Percentiles rank a stretch among this genome's conserved stretches.
These are phyloP conservation scores for Erynnis tages DNA, from an alignment of 2,888 invertebrate species.

Conservation along the genomic window DNA sequence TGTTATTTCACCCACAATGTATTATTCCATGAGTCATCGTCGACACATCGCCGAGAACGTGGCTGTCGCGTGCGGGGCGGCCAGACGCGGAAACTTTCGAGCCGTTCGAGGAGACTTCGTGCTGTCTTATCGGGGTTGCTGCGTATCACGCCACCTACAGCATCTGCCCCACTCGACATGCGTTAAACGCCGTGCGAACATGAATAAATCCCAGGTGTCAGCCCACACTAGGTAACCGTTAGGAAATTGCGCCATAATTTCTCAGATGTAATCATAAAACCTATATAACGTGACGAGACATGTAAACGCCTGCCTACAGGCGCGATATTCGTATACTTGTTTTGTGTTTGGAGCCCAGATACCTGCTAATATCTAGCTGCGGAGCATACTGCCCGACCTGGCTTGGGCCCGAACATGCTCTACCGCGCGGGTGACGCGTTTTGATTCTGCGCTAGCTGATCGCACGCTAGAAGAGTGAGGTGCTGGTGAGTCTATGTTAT, in stretches of 20 bases:
- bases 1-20: slow-evolving; percentile 75
- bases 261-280: slow-evolving; percentile 31
- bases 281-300: slow-evolving; percentile 38
- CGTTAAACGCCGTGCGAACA: slow-evolving; percentile 50
- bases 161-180: slow-evolving; percentile 43
- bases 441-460: slow-evolving; percentile 19
- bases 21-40: slow-evolving; percentile 79
- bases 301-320: slow-evolving; percentile 44
- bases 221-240: slow-evolving; percentile 76
- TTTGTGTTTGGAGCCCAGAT: slow-evolving; percentile 70
- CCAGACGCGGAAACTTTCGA: slow-evolving; percentile 53
- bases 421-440: slow-evolving; percentile 19
- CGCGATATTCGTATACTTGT: slow-evolving; percentile 59
- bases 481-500: slow-evolving; percentile 38
- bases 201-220: slow-evolving; percentile 69
- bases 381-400: slow-evolving; percentile 22
- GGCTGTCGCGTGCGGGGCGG: slow-evolving; percentile 53
- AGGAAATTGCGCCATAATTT: slow-evolving; percentile 62
- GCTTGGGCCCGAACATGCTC: slow-evolving; percentile 24
- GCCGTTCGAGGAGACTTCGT: slow-evolving; percentile 37
- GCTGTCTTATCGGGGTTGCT: slow-evolving; percentile 42
- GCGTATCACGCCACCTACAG: slow-evolving; percentile 39
- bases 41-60: slow-evolving; percentile 61
- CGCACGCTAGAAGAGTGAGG: slow-evolving; percentile 26
- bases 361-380: slow-evolving; percentile 35